phyloP scores from a whole-genome alignment of 2,113 vertebrate genomes.

The Coregonus clupeaformis region DNA sequence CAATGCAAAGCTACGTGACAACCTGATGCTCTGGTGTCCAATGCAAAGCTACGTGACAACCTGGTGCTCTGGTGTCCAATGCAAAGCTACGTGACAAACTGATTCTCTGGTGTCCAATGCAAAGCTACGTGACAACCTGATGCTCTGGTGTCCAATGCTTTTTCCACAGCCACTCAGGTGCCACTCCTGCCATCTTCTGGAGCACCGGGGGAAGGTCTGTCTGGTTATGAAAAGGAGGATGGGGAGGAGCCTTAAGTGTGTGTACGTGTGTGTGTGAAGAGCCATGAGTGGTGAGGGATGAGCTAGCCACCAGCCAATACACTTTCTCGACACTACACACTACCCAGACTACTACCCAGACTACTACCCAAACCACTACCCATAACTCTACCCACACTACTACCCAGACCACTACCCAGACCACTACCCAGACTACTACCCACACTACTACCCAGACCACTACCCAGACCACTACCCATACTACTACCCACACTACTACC shows the following conservation, averaged over 20 bases:
- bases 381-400: too few relatives aligned
- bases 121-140: constrained; percentile 9
- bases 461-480: too few relatives aligned
- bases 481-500: too few relatives aligned
- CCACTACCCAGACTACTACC: too few relatives aligned
- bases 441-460: too few relatives aligned
- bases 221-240: too few relatives aligned
- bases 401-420: too few relatives aligned
- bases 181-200: constrained; percentile 73
- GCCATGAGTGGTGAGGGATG: background rate
- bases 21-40: constrained; percentile 18
- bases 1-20: constrained; percentile 19
- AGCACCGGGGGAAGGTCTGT: constrained; percentile 29
- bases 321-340: too few relatives aligned
- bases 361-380: too few relatives aligned
- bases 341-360: too few relatives aligned
- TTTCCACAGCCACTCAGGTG: constrained; percentile 46
- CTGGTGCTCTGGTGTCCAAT: constrained; percentile 49
- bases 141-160: constrained; percentile 47
- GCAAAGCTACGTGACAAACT: constrained; percentile 7
- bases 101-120: constrained; percentile 14
- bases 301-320: background rate
- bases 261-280: background rate
- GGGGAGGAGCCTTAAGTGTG: too few relatives aligned
- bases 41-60: too few relatives aligned